Percentiles rank a stretch among this genome's conserved stretches.
These are phyloP conservation scores for Bovichtus variegatus DNA, from an alignment of 2,797 vertebrate species.

Conservation along the genomic window DNA sequence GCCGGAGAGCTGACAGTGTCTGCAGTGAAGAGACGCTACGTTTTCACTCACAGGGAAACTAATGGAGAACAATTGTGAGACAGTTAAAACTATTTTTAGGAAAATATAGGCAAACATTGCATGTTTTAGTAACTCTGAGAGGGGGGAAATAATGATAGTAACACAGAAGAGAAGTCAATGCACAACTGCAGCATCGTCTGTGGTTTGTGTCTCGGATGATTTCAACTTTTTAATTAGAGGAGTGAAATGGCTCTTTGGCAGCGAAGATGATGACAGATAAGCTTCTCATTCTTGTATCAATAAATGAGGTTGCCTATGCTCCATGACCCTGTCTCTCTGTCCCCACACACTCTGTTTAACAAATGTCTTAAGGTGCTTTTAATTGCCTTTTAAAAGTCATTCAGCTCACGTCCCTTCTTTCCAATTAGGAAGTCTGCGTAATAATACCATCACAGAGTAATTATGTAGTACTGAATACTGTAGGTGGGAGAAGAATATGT, in stretches of 20 bases:
- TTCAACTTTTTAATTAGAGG: slow-evolving; percentile 22
- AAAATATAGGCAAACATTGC: neutral
- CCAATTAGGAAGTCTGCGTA: neutral
- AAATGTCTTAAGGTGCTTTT: slow-evolving; percentile 23
- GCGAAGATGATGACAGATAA: slow-evolving; percentile 9
- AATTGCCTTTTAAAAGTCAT: slow-evolving; percentile 43
- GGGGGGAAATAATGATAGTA: too few species aligned
- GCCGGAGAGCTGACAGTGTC: slow-evolving; percentile 4
- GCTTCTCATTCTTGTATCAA: neutral
- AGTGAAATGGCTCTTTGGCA: neutral
- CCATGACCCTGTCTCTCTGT: neutral
- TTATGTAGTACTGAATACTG: neutral
- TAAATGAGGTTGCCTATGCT: slow-evolving; percentile 41
- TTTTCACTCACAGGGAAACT: neutral
- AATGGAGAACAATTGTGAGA: neutral
- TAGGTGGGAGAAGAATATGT: neutral
- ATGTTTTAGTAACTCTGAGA: neutral
- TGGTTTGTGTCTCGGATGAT: neutral
- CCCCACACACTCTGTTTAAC: neutral
- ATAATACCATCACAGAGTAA: neutral
- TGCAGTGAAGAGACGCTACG: neutral
- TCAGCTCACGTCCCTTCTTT: neutral
- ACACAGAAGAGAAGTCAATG: neutral
- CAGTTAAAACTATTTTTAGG: neutral
- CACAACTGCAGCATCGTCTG: neutral